phyloP scores from a whole-genome alignment of 1,140 invertebrate genomes.

The Drosophila rhopaloa region DNA sequence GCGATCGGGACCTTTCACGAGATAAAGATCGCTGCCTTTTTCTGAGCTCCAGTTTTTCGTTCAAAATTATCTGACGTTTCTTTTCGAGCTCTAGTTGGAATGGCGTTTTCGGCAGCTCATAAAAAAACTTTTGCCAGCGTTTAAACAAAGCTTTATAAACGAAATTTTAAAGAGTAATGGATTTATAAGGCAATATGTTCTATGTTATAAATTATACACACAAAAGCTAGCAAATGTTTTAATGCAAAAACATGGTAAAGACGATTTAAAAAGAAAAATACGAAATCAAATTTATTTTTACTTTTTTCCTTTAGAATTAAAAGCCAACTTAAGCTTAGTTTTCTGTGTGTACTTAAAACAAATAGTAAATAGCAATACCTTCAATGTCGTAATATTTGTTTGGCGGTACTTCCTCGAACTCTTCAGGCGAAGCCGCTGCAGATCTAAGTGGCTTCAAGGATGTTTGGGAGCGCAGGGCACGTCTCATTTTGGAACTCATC shows the following conservation, averaged over 20 bases:
- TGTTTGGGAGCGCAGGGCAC: background rate
- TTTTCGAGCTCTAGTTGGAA: background rate
- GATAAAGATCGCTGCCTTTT: background rate
- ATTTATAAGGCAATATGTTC: too few species aligned
- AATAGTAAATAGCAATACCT: background rate
- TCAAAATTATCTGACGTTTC: background rate
- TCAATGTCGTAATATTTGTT: background rate
- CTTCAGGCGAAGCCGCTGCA: background rate
- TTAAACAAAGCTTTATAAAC: background rate
- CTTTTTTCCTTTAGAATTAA: too few species aligned
- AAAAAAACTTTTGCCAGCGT: background rate
- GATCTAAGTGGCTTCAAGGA: background rate
- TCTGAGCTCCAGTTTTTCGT: background rate
- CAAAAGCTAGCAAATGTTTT: too few species aligned
- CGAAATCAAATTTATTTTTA: too few species aligned
- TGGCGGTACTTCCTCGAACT: background rate
- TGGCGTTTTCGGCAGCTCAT: background rate
- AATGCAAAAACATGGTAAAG: too few species aligned
- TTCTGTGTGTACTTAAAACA: too few species aligned
- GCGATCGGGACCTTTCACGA: background rate
- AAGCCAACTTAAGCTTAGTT: too few species aligned
- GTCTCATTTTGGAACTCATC: background rate
- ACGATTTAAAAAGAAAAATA: too few species aligned
- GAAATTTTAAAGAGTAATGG: background rate
- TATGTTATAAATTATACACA: too few species aligned